Evolutionary conservation across 1,140 invertebrate species (phyloP), one percentile per base, ranked within the genome.

Genomic region (Heliothis subflexa): DNA sequence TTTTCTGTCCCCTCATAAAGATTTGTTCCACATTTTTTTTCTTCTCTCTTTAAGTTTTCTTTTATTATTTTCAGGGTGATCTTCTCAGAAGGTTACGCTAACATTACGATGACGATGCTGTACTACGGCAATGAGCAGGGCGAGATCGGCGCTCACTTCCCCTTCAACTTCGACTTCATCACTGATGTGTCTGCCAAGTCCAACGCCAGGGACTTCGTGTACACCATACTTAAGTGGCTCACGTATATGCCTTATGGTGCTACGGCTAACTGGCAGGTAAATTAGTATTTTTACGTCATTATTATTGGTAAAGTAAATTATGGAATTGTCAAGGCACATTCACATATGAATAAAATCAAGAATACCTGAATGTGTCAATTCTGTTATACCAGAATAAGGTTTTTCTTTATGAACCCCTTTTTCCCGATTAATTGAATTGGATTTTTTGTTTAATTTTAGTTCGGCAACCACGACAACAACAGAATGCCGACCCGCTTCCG

Each of bases 161-260:
- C 97, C 0, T 97, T 97, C 85, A 97, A 97, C 88, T 97, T 97
- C 81, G 93, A 95, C 72, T 95, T 96, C 52, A 95, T 97, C 33
- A 95, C 90, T 0, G 91, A 95, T 5, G 89, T 95, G 11, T 84
- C 90, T 0, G 81, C 84, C 0, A 74, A 85, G 0, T 96, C 95
- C 0, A 94, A 83, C 33, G 93, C 95, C 0, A 62, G 85, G 13
- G 89, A 95, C 12, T 94, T 96, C 11, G 94, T 95, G 3, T 85
- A 91, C 2, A 81, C 94, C 1, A 95, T 97, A 13, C 89, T 95
- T 1, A 83, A 83, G 0, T 97, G 96, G 96, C 90, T 96, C 0
- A 86, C 87, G 0, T 89, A 93, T 13, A 93, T 95, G 83, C 95
- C 95, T 0, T 73, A 83, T 61, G 91, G 91, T 4, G 87, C 81